These are phyloP conservation scores for Chydorus sphaericus DNA, from an alignment of 2,888 invertebrate genomes.

Conservation along the genomic window DNA sequence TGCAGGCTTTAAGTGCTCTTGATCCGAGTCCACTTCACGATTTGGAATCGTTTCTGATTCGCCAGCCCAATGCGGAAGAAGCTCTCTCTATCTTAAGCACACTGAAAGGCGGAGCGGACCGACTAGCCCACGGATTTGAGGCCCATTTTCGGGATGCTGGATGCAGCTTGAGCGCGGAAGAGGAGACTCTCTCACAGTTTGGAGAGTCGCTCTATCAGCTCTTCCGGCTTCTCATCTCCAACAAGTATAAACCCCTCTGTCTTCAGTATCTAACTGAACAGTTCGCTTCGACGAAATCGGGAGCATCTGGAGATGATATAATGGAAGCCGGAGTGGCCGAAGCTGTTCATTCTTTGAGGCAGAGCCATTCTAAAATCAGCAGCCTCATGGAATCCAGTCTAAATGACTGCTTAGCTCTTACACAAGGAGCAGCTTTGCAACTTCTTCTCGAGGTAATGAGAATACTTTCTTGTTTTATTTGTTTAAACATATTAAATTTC, in stretches of 20 bases:
- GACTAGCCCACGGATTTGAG: neutral
- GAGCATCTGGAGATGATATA: neutral
- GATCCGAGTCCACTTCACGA: neutral
- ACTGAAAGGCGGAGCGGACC: neutral
- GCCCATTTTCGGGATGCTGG: neutral
- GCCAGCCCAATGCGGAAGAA: neutral
- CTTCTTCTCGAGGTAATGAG: neutral
- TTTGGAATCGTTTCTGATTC: neutral
- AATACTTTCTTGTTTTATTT: neutral
- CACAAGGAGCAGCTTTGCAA: neutral
- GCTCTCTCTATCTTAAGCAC: neutral
- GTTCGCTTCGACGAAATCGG: neutral
- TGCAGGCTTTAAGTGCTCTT: neutral
- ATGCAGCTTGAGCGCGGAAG: neutral
- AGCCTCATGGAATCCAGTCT: neutral
- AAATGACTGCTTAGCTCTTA: neutral
- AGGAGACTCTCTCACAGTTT: neutral
- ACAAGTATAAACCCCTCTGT: slow-evolving; percentile 1
- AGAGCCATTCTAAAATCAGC: slow-evolving; percentile 1
- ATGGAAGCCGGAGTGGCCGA: neutral
- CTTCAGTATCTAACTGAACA: neutral
- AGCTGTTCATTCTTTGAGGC: neutral
- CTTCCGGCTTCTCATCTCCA: slow-evolving; percentile 2
- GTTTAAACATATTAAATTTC: neutral
- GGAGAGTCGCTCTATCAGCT: slow-evolving; percentile 5